Evolutionary conservation across 2,113 vertebrate genomes (phyloP).

Genomic region (Elanus axillaris): DNA sequence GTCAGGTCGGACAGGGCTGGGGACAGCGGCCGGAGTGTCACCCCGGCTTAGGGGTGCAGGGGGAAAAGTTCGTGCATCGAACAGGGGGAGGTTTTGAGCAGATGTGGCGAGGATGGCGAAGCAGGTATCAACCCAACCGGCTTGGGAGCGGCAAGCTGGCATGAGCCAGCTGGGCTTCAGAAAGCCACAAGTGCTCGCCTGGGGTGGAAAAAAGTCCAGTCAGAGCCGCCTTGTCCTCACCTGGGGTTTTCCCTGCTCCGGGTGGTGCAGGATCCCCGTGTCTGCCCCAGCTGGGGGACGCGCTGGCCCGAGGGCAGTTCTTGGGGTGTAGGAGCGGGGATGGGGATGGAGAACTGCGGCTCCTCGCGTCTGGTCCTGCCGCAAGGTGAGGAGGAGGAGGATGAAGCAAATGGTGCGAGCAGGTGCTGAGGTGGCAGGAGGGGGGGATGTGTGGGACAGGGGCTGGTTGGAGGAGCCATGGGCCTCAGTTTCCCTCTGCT

Average conservation of each 20-base stretch:
- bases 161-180: neutral
- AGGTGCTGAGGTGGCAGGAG: neutral
- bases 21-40: too few relatives aligned
- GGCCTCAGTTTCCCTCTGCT: neutral
- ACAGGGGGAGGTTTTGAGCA: neutral
- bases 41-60: neutral
- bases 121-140: neutral
- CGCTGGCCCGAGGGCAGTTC: neutral
- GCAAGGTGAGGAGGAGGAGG: neutral
- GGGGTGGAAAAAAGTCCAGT: neutral
- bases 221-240: neutral
- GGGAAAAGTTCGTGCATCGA: accelerated
- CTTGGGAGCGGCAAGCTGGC: neutral
- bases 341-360: neutral
- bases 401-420: neutral
- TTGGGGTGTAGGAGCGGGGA: neutral
- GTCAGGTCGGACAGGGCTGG: neutral
- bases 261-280: neutral
- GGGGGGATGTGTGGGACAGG: neutral
- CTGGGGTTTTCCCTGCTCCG: neutral
- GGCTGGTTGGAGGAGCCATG: accelerated
- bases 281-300: neutral
- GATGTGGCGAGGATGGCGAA: neutral
- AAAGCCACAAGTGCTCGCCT: neutral
- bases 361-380: neutral